These are phyloP conservation scores for Tridacna crocea DNA, from an alignment of 2,888 invertebrate genomes.

Conservation along the genomic window DNA sequence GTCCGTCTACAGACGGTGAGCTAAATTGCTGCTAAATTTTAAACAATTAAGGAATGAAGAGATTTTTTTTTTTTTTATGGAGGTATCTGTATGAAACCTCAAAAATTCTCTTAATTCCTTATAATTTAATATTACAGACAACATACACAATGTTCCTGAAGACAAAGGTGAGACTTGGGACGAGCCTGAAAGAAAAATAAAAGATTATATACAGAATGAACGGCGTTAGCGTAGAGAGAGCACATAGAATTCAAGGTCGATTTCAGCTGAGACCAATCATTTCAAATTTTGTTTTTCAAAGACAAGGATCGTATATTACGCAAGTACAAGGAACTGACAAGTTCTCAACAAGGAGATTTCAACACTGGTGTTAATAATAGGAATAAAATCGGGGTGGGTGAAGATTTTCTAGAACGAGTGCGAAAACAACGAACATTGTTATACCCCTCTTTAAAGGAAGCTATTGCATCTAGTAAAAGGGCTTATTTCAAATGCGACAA, in stretches of 20 bases:
- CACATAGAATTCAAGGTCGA: not conserved
- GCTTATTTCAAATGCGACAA: not conserved
- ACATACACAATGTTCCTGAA: not conserved
- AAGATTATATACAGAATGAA: not conserved
- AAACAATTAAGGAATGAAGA: too few relatives aligned
- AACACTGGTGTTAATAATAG: not conserved
- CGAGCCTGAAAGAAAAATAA: not conserved
- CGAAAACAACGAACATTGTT: not conserved
- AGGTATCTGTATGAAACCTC: too few relatives aligned
- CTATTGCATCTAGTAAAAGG: not conserved
- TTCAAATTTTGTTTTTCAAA: too few relatives aligned
- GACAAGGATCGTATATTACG: too few relatives aligned
- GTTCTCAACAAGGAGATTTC: too few relatives aligned
- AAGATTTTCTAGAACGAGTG: not conserved
- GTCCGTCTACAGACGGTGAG: too few relatives aligned
- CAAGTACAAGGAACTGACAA: too few relatives aligned
- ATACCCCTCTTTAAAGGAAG: not conserved
- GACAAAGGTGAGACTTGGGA: not conserved
- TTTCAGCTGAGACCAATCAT: not conserved
- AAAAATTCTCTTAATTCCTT: too few relatives aligned
- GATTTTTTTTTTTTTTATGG: too few relatives aligned
- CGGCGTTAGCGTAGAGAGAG: not conserved
- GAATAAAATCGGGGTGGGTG: not conserved
- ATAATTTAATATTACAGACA: too few relatives aligned
- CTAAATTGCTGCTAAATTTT: too few relatives aligned